Conservation (phyloP, 2,888 invertebrate species). For the Melikaiella ostensackeni region DNA sequence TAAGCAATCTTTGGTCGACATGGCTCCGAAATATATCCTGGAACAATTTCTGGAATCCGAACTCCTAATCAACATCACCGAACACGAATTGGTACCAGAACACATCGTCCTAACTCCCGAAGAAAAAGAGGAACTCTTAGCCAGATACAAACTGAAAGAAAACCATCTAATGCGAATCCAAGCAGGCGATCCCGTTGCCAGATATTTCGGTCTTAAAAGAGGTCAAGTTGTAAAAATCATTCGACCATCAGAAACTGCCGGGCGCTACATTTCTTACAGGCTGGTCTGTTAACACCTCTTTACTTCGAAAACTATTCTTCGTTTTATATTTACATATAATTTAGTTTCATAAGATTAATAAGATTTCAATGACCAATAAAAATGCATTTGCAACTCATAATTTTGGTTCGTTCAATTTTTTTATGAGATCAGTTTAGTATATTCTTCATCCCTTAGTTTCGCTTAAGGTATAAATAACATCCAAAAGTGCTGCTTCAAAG, state of each 20-base stretch:
- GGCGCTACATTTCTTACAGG: conserved; percentile 98
- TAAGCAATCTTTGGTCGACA: conserved; percentile 96
- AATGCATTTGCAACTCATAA: background rate
- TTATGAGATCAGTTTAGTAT: conserved; percentile 16
- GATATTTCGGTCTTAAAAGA: conserved; percentile 98
- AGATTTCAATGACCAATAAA: background rate
- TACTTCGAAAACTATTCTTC: background rate
- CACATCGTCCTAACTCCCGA: conserved; percentile 99
- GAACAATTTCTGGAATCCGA: conserved; percentile 98
- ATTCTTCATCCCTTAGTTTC: conserved; percentile 32
- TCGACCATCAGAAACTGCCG: conserved; percentile 97
- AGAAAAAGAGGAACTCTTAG: conserved; percentile 96
- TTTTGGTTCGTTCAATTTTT: conserved; percentile 11
- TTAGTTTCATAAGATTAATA: conserved; percentile 15
- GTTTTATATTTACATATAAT: background rate
- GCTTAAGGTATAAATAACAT: conserved; percentile 12
- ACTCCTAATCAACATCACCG: conserved; percentile 97
- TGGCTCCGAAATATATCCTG: conserved; percentile 99
- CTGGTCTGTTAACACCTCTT: conserved; percentile 85
- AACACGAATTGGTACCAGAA: conserved; percentile 98
- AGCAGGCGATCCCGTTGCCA: conserved; percentile 97
- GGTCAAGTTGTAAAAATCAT: conserved; percentile 99
- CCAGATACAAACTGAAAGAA: conserved; percentile 98
- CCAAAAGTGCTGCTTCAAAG: background rate
- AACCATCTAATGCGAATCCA: conserved; percentile 99